These are phyloP conservation scores for Cyrtodaria siliqua DNA, from an alignment of 2,888 invertebrate species.

Conservation along the genomic window DNA sequence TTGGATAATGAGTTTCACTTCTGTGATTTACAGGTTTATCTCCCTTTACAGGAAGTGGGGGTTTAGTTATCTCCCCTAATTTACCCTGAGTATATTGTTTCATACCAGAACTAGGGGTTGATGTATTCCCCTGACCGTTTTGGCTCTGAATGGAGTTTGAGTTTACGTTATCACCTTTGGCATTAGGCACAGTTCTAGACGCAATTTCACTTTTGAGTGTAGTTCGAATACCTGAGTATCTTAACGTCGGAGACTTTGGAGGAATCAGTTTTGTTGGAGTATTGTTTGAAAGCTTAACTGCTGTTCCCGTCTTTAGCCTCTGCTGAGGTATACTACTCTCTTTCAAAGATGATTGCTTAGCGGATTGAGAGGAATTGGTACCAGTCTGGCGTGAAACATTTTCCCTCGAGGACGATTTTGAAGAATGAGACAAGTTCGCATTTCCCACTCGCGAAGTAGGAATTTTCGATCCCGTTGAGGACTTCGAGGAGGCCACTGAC, in stretches of 20 bases:
- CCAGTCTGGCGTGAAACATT: background rate
- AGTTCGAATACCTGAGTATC: slow-evolving; percentile 55
- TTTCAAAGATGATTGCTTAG: slow-evolving; percentile 8
- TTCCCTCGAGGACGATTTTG: too few relatives aligned
- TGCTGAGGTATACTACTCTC: background rate
- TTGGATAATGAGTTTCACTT: slow-evolving; percentile 53
- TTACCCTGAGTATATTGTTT: background rate
- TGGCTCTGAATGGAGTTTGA: slow-evolving; percentile 1
- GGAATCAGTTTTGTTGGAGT: slow-evolving; percentile 39
- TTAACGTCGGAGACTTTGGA: slow-evolving; percentile 44
- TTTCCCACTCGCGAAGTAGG: slow-evolving; percentile 25
- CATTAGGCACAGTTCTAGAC: slow-evolving; percentile 13
- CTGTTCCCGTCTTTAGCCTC: background rate
- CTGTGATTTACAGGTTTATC: slow-evolving; percentile 34
- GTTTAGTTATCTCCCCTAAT: slow-evolving; percentile 16
- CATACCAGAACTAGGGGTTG: too few relatives aligned
- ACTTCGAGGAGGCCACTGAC: slow-evolving; percentile 18
- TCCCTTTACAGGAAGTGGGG: slow-evolving; percentile 36
- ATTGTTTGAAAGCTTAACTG: background rate
- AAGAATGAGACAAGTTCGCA: background rate
- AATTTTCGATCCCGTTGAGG: slow-evolving; percentile 44
- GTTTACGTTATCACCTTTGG: slow-evolving; percentile 16
- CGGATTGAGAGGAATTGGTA: background rate
- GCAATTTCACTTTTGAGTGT: slow-evolving; percentile 46
- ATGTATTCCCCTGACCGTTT: background rate